Evolutionary conservation across 2,888 invertebrate genomes (phyloP).

Genomic region (Helobdella robusta): DNA sequence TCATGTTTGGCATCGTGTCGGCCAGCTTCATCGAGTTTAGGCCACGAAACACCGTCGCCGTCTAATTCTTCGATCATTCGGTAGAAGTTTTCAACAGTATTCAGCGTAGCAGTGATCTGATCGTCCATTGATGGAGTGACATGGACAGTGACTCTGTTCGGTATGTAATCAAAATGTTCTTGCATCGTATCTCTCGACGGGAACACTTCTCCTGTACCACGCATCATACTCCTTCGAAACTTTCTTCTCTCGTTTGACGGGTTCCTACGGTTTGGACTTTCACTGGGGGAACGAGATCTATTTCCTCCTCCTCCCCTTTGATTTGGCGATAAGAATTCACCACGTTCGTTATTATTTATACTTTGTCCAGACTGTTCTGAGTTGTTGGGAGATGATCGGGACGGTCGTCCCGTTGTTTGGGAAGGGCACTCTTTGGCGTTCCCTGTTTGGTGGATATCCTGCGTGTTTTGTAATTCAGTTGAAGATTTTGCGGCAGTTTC

Average conservation of each 20-base stretch:
- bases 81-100: conserved; percentile 17
- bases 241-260: not conserved
- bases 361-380: not conserved
- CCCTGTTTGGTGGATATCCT: not conserved
- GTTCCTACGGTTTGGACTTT: conserved; percentile 9
- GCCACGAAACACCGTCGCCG: not conserved
- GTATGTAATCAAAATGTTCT: conserved; percentile 17
- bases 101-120: conserved; percentile 18
- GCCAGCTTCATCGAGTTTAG: not conserved
- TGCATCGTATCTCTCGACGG: conserved; percentile 2
- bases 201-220: conserved; percentile 2
- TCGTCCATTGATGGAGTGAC: conserved; percentile 18
- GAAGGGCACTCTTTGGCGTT: not conserved
- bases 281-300: conserved; percentile 3
- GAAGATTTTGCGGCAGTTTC: not conserved
- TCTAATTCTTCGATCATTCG: too few relatives aligned
- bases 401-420: not conserved
- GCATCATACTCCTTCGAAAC: conserved; percentile 2
- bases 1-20: not conserved
- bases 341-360: too few relatives aligned
- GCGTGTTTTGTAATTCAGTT: not conserved
- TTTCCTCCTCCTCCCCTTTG: not conserved
- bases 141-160: conserved; percentile 14
- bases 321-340: not conserved
- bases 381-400: conserved; percentile 1